phyloP scores from a whole-genome alignment of 2,113 vertebrate species.

The Vidua macroura region DNA sequence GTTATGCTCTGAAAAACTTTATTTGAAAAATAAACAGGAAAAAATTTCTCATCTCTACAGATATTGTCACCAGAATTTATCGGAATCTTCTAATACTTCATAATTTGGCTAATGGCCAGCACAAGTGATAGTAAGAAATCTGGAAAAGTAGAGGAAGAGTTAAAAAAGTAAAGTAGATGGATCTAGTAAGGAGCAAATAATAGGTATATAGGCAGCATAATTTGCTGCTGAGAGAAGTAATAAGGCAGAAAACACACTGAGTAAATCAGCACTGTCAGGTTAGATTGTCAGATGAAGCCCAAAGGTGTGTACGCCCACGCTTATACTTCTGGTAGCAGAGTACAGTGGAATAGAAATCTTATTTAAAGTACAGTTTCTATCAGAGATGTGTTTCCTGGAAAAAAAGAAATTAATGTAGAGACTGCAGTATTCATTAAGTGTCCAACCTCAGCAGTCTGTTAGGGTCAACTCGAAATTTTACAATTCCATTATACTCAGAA shows the following conservation, averaged over 20 bases:
- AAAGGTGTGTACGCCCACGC: background rate
- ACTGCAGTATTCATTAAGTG: background rate
- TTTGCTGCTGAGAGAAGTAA: background rate
- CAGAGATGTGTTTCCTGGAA: background rate
- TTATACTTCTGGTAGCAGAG: background rate
- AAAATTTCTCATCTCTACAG: background rate
- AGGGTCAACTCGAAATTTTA: background rate
- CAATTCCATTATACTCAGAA: background rate
- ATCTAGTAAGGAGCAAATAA: background rate
- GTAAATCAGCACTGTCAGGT: background rate
- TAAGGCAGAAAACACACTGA: background rate
- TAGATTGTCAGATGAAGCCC: background rate
- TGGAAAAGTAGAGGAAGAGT: background rate
- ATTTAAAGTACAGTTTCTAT: background rate
- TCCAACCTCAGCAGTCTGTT: background rate
- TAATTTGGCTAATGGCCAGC: background rate
- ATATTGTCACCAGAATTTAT: background rate
- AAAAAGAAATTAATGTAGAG: background rate
- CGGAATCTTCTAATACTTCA: background rate
- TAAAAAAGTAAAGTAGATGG: background rate
- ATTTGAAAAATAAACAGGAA: background rate
- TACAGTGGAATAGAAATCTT: background rate
- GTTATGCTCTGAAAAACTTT: background rate
- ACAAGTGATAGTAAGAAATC: background rate
- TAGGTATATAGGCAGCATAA: background rate